phyloP scores from a whole-genome alignment of 2,113 vertebrate species.

The Butorides virescens region DNA sequence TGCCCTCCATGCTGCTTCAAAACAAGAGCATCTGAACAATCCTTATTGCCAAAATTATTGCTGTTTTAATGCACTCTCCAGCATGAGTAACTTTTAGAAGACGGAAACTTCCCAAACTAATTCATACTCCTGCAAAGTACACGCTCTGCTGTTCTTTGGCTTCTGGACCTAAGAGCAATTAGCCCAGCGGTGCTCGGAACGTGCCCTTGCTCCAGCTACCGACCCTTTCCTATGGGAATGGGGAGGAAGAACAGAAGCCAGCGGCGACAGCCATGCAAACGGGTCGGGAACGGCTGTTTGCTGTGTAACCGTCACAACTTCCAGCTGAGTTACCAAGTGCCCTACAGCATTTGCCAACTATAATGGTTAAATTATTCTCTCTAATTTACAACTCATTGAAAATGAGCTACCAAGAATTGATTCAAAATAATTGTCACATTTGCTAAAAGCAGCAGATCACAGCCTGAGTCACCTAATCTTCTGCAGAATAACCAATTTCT shows the following conservation, averaged over 20 bases:
- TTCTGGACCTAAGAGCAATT: background rate
- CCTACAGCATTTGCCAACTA: background rate
- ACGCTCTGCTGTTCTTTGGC: background rate
- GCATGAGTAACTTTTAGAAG: background rate
- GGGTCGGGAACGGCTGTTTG: fast-evolving
- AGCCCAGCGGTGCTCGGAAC: fast-evolving
- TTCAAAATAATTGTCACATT: background rate
- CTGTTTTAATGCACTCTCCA: background rate
- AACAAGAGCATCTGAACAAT: background rate
- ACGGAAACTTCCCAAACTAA: background rate
- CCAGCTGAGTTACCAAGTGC: background rate
- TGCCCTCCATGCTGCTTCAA: background rate
- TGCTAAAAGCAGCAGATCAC: background rate
- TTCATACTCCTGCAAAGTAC: background rate
- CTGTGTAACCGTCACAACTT: background rate
- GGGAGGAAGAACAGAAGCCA: background rate
- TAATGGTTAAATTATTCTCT: fast-evolving
- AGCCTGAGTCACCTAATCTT: background rate
- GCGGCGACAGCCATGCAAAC: fast-evolving
- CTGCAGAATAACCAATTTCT: background rate
- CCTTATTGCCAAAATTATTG: background rate
- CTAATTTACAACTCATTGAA: background rate
- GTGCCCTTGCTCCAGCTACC: background rate
- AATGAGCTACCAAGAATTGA: background rate
- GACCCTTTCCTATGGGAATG: fast-evolving